These are phyloP conservation scores for Drosophila fuyamai DNA, from an alignment of 1,140 invertebrate genomes.

Conservation along the genomic window DNA sequence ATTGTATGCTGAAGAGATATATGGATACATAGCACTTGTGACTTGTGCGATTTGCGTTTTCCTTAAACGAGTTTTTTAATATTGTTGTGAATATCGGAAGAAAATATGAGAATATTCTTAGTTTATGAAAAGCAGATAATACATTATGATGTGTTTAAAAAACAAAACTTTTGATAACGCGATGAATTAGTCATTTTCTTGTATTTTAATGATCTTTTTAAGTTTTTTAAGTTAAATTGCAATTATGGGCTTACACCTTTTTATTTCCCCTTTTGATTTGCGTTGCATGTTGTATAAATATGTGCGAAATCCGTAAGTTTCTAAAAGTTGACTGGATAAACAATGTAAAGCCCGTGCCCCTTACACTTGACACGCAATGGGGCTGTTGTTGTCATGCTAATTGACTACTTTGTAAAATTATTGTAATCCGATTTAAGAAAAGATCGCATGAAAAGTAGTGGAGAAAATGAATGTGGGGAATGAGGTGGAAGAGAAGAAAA, in stretches of 20 bases:
- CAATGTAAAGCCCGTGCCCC: constrained; percentile 30
- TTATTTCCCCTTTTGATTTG: background rate
- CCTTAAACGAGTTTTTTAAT: constrained; percentile 11
- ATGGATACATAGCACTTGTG: constrained; percentile 9
- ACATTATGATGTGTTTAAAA: background rate
- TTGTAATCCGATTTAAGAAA: constrained; percentile 48
- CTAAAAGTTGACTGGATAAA: constrained; percentile 11
- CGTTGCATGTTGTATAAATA: constrained; percentile 16
- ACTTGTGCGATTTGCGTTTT: constrained; percentile 10
- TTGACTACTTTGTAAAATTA: constrained; percentile 74
- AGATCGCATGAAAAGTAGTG: constrained; percentile 13
- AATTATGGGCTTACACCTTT: background rate
- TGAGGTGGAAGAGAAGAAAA: background rate
- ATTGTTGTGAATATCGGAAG: background rate
- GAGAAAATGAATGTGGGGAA: background rate
- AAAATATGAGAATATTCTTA: background rate
- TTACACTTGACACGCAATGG: constrained; percentile 59
- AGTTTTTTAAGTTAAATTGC: too few species aligned
- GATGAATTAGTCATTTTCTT: too few species aligned
- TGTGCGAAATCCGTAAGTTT: constrained; percentile 10
- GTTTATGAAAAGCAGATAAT: too few species aligned
- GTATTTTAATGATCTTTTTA: too few species aligned
- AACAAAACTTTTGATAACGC: too few species aligned
- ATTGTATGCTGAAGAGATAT: constrained; percentile 25
- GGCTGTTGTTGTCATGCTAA: constrained; percentile 54